Evolutionary conservation across 2,888 invertebrate genomes (phyloP), one percentile per base, ranked within the genome.

Genomic region (Trichogramma evanescens): DNA sequence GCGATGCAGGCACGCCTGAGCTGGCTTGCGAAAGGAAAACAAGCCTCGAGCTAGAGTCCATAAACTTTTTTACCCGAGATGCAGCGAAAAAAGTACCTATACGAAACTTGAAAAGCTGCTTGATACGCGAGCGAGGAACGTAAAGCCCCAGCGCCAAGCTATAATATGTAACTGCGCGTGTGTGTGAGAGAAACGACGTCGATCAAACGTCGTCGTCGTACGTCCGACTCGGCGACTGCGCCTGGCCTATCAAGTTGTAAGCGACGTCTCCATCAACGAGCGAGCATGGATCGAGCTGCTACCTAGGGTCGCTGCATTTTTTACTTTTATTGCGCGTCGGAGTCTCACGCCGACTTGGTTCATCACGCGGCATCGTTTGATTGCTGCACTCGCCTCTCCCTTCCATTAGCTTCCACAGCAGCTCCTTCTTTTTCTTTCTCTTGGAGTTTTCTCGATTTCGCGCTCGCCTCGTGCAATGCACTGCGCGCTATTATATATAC

Each of bases 231-330:
- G 48, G 38, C 54, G 53, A 44, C 52, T 55, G 49, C 26, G 26
- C 26, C 26, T 26, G 26, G 26, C 26, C 26, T 58, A 50, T 68
- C 67, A 66, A 66, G 70, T 68, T 68, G 70, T 68, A 69, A 66
- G 68, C 71, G 68, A 71, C 69, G 70, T 69, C 72, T 74, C 72
- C 73, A 73, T 74, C 74, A 73, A 26, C 26, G 26, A 56, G 68
- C 70, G 69, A 26, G 26, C 26, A 26, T 70, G 68, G 68, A 70
- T 68, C 69, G 67, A 66, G 40, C 59, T 9, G 50, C 38, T 40
- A 41, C 10, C 41, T 49, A n/a, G 6, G 50, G 45, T 58, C 60
- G 66, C 64, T 63, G 59, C 66, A 68, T 67, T 63, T 61, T 65
- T 67, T 69, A 67, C 67, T 70, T 70, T 70, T 70, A 70, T 70